These are phyloP conservation scores for Siphamia tubifer DNA, from an alignment of 2,113 vertebrate species.

Conservation along the genomic window DNA sequence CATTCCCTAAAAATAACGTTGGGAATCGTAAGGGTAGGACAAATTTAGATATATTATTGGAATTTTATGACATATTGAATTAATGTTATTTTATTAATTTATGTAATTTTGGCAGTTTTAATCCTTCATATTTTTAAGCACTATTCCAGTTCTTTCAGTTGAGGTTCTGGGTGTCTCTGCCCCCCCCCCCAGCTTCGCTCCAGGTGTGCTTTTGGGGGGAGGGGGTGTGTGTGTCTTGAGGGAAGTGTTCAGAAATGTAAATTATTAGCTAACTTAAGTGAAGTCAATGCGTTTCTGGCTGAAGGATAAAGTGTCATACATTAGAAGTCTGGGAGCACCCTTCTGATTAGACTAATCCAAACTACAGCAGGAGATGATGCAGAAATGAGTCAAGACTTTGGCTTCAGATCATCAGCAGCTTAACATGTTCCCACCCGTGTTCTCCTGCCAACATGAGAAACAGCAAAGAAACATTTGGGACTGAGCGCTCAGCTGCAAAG, in stretches of 20 bases:
- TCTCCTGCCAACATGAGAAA: neutral
- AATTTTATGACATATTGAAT: no score
- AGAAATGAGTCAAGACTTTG: constrained; percentile 17
- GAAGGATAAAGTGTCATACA: neutral
- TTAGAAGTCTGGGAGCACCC: neutral
- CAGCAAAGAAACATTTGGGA: no score
- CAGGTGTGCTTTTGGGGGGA: neutral
- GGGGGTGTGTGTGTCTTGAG: no score
- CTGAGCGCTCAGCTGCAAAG: no score
- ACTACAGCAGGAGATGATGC: constrained; percentile 1
- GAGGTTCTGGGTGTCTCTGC: neutral
- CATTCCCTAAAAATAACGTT: no score
- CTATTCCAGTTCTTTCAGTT: neutral
- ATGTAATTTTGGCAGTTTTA: no score
- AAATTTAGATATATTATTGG: no score
- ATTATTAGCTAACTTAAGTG: neutral
- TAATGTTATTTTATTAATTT: no score
- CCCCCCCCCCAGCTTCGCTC: neutral
- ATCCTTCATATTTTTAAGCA: no score
- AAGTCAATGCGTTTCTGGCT: neutral
- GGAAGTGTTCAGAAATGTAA: constrained; percentile 16
- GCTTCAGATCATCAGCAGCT: neutral
- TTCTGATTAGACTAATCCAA: neutral
- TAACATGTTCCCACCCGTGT: no score
- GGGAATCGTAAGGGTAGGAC: no score